These are phyloP conservation scores for Aspidiotus rigidus DNA, from an alignment of 2,888 invertebrate genomes.

Conservation along the genomic window DNA sequence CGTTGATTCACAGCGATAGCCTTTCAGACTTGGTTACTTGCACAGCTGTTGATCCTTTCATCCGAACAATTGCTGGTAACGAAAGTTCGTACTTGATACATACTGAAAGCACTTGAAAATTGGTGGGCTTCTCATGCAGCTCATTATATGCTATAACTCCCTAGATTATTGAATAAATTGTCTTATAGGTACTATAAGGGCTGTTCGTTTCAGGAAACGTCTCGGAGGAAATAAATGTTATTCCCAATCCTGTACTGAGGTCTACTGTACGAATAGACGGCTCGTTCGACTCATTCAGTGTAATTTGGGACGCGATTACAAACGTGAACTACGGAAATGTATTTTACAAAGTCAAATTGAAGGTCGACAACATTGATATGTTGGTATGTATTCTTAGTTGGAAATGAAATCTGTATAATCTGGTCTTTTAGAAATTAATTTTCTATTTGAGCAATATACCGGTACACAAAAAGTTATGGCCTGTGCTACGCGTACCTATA, in stretches of 20 bases:
- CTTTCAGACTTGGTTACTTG: constrained; percentile 59
- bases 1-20: constrained; percentile 55
- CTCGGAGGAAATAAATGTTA: constrained; percentile 49
- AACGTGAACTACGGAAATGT: constrained; percentile 71
- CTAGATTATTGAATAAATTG: no score
- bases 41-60: constrained; percentile 62
- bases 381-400: constrained; percentile 36
- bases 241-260: constrained; percentile 61
- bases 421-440: no score
- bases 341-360: constrained; percentile 69
- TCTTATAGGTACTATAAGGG: not conserved
- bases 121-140: no score
- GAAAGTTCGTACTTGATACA: constrained; percentile 3
- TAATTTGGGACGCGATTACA: constrained; percentile 68
- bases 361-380: constrained; percentile 53
- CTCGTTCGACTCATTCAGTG: constrained; percentile 68
- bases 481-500: no score
- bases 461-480: no score
- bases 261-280: constrained; percentile 62
- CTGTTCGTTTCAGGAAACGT: constrained; percentile 40
- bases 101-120: not conserved
- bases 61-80: not conserved
- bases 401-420: no score
- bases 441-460: no score
- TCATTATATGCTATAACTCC: no score